Base-by-base conservation (phyloP, 2,888 invertebrate species). In the Eutolmus rufibarbis region DNA sequence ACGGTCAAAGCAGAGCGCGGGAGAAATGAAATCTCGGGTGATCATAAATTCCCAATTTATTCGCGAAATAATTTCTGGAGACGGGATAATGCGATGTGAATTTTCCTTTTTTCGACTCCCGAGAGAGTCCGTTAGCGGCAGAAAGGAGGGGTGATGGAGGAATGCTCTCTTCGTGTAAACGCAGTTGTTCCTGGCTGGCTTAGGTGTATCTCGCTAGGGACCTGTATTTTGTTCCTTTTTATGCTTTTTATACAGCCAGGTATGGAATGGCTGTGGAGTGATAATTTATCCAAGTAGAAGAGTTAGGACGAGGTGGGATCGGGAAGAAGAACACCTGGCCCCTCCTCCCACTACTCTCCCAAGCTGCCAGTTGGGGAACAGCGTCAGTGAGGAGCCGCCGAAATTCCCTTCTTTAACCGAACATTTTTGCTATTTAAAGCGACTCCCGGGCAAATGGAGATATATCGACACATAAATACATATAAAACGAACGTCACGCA, bases 1-100 rank as follows among this genome's bases (percentile, higher is more conserved):
- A 40, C 19, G 66, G 74, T 46, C 57, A 84, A 31, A 37, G 31
- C 57, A 40, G 56, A 85, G 85, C 66, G 66, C 66, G 19, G 66
- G 66, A 23, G 86, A 88, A 88, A 88, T 87, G 84, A 88, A 88
- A 88, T 88, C 88, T 88, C 87, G 87, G 88, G 87, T 88, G 87
- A 88, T 88, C 87, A 88, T 87, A 88, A 88, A 88, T 88, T 88
- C 87, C 88, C 88, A 88, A 88, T 88, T 88, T 88, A 88, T 88
- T 88, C 88, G 87, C 88, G 86, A 88, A 87, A 88, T 87, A 88
- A 88, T 88, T 88, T 88, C 87, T 88, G 43, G 86, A 87, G 88
- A 88, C 88, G 88, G 82, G 88, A 88, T 88, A 88, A 88, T 88
- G 87, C 86, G 88, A 88, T 88, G 87, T 86, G 88, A 88, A 88